Percentiles rank a stretch among this genome's conserved stretches.
phyloP scores from a whole-genome alignment of 2,888 invertebrate species.

The Drosophila borealis region DNA sequence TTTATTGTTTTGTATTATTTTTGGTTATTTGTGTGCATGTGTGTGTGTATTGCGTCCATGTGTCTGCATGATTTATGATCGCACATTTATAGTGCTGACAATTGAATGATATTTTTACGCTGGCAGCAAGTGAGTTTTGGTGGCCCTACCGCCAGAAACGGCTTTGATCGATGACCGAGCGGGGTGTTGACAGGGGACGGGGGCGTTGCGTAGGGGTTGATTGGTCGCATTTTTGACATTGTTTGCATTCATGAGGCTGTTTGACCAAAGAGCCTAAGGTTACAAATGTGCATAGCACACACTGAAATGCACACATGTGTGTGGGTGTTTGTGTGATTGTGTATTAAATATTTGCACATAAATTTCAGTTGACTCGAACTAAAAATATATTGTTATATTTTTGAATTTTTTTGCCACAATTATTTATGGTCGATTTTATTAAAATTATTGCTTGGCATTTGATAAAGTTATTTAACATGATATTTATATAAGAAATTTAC shows the following conservation, averaged over 20 bases:
- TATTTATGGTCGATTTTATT: constrained; percentile 42
- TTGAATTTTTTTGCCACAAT: constrained; percentile 19
- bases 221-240: constrained; percentile 65
- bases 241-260: constrained; percentile 55
- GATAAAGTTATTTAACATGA: constrained; percentile 28
- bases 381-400: constrained; percentile 15
- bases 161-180: constrained; percentile 62
- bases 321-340: constrained; percentile 1
- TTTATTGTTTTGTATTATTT: constrained; percentile 66
- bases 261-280: constrained; percentile 58
- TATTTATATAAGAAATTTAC: constrained; percentile 24
- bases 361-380: constrained; percentile 23
- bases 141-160: constrained; percentile 20
- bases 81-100: constrained; percentile 77
- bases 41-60: constrained; percentile 35
- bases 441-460: constrained; percentile 21
- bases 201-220: constrained; percentile 20
- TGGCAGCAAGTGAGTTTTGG: constrained; percentile 46
- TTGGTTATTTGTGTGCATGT: constrained; percentile 37
- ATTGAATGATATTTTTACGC: constrained; percentile 74
- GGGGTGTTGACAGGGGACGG: background rate
- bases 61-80: constrained; percentile 76
- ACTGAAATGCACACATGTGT: background rate
- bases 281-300: constrained; percentile 44
- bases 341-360: constrained; percentile 35